Base-by-base conservation (phyloP, 2,113 vertebrate species). In the Acrocephalus arundinaceus region DNA sequence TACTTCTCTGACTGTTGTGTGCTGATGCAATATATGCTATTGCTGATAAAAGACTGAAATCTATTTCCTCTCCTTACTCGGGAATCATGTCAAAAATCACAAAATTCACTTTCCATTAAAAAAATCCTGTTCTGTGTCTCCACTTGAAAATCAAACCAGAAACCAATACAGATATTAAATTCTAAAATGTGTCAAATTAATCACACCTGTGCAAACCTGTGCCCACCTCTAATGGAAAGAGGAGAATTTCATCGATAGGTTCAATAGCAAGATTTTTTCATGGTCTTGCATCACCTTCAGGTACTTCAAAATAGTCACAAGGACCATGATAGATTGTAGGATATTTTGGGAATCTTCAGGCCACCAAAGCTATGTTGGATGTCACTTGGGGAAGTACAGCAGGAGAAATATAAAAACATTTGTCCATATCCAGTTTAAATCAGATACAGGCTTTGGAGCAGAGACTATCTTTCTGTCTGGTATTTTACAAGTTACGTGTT, bases 351-450 rank as follows among this genome's bases (percentile, higher is more conserved):
- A 93, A 88, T 3, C 14, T 74, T 79, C 81, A 88, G 51, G 43
- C 63, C 59, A 39, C 72, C 39, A 61, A 55, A 90, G 25, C 18
- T 63, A 17, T 67, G 51, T 41, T 76, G 24, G 18, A 62, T 25
- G 46, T 93, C 68, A 86, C 68, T 41, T 76, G 27, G 31, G n/a
- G 27, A 91, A 89, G 31, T 71, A 37, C 10, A 85, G 37, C 27
- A 76, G 46, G 35, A 79, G n/a, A 86, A 80, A 77, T 70, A 74
- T 3, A 11, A 55, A 80, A 93, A 77, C 43, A 67, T 55, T 92
- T 90, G 59, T 80, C 72, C 79, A 67, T 55, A 27, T 76, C 75
- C 49, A 66, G 24, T 90, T 93, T 66, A 66, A 93, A 94, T 93
- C 63, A 87, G 49, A 77, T 59, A 72, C 24, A 51, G 59, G 37